Percentiles rank a stretch among this genome's conserved stretches.
These are phyloP conservation scores for Pterostichus madidus DNA, from an alignment of 2,888 invertebrate genomes.

Conservation along the genomic window DNA sequence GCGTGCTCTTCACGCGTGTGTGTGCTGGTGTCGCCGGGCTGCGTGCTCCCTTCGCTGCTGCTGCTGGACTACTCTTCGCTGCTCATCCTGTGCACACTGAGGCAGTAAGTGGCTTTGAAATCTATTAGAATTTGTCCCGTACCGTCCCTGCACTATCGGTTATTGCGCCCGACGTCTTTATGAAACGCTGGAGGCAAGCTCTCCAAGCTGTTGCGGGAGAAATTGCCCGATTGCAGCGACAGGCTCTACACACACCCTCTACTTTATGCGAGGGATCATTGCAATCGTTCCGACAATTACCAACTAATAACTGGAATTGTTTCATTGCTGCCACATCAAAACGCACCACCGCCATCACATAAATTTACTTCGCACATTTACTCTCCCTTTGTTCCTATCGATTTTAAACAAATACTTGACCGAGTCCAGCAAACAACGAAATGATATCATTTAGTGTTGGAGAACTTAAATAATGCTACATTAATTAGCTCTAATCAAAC, in stretches of 20 bases:
- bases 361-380: conserved; percentile 9
- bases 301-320: conserved; percentile 54
- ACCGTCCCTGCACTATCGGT: conserved; percentile 15
- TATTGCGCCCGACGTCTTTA: conserved; percentile 7
- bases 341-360: background rate
- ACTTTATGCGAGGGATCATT: conserved; percentile 27
- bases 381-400: background rate
- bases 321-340: conserved; percentile 20
- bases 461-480: too few relatives aligned
- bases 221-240: background rate
- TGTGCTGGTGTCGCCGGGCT: conserved; percentile 84
- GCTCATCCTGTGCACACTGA: conserved; percentile 94
- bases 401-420: background rate
- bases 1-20: conserved; percentile 85
- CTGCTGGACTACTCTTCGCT: conserved; percentile 89
- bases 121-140: background rate
- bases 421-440: too few relatives aligned
- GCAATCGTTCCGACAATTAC: conserved; percentile 54
- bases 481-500: too few relatives aligned
- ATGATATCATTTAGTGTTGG: too few relatives aligned
- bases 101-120: conserved; percentile 92
- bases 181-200: background rate
- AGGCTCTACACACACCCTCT: background rate
- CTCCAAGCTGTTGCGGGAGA: conserved; percentile 52
- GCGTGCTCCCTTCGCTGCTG: conserved; percentile 84